These are phyloP conservation scores for Forbesichthys agassizii DNA, from an alignment of 2,113 vertebrate species.

Conservation along the genomic window DNA sequence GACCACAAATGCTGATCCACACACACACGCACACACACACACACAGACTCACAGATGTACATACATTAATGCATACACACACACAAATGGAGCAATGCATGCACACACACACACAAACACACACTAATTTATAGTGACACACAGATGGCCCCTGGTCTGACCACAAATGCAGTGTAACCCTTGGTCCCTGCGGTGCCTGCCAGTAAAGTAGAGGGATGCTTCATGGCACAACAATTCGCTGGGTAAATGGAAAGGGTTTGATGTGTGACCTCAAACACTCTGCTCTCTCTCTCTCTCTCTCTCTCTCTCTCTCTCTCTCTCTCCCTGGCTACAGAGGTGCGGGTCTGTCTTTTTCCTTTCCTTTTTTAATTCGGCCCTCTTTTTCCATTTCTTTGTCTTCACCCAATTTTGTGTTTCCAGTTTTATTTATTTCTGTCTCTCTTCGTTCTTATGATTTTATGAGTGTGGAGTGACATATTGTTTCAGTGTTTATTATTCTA, in stretches of 20 bases:
- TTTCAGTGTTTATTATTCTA: conserved; percentile 5
- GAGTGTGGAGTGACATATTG: background rate
- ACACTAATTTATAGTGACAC: conserved; percentile 67
- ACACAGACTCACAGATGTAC: conserved; percentile 14
- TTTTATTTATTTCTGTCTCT: background rate
- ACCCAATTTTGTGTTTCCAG: background rate
- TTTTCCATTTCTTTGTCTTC: background rate
- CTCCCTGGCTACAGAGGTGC: background rate
- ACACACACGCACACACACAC: conserved; percentile 1
- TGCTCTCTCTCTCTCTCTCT: conserved; percentile 16
- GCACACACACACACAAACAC: conserved; percentile 32
- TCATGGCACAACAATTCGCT: conserved; percentile 82
- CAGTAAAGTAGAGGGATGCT: conserved; percentile 79
- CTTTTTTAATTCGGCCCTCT: background rate
- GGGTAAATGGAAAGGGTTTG: conserved; percentile 79
- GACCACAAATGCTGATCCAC: conserved; percentile 6
- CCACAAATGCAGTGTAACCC: conserved; percentile 77
- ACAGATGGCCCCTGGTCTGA: conserved; percentile 74
- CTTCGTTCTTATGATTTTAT: background rate
- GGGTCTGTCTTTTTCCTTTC: conserved; percentile 2
- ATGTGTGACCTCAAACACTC: conserved; percentile 74
- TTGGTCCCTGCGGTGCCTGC: conserved; percentile 77
- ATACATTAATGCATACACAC: conserved; percentile 14
- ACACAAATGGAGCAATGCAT: conserved; percentile 21
- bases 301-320: conserved; percentile 18